A percentile compares a stretch with the other conserved stretches of the same genome.
These are phyloP conservation scores for Eunapius fragilis DNA, from an alignment of 37 sponge, comb jelly and placozoan genomes.

Conservation along the genomic window DNA sequence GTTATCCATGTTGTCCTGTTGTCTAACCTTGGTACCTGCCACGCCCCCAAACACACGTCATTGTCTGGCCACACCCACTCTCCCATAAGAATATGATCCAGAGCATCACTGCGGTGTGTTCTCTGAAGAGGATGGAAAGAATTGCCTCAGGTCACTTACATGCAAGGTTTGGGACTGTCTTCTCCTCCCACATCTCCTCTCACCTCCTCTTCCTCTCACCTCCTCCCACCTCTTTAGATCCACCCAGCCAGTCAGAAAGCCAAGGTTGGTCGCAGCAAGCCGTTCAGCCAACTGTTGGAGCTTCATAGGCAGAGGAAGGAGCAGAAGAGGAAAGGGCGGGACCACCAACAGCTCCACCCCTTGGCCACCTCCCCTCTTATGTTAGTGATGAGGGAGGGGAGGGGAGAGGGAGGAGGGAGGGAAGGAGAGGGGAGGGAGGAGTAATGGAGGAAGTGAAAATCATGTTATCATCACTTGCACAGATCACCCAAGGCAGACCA, in stretches of 20 bases:
- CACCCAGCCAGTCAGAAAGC: conserved; percentile 39
- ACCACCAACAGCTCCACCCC: background rate
- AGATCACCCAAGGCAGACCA: too few relatives aligned
- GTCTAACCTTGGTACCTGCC: too few relatives aligned
- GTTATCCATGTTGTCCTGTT: too few relatives aligned
- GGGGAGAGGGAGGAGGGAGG: too few relatives aligned
- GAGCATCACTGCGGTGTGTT: conserved; percentile 88
- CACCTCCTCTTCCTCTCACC: background rate
- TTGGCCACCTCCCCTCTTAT: background rate
- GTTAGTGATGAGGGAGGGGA: too few relatives aligned
- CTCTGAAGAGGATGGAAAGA: conserved; percentile 44
- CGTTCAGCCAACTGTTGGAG: conserved; percentile 55
- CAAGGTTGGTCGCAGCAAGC: conserved; percentile 56
- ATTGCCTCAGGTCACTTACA: conserved; percentile 71
- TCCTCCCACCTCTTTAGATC: conserved; percentile 16
- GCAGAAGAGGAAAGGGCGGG: conserved; percentile 33
- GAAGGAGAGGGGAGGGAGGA: too few relatives aligned
- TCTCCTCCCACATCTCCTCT: background rate
- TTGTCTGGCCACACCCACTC: too few relatives aligned
- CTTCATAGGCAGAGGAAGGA: conserved; percentile 48
- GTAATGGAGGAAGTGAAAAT: too few relatives aligned
- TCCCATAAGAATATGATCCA: conserved; percentile 51
- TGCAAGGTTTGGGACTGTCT: conserved; percentile 62
- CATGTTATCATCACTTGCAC: too few relatives aligned
- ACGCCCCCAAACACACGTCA: too few relatives aligned